Base-by-base conservation (phyloP, 2,888 invertebrate species). In the Drosophila anomalata region DNA sequence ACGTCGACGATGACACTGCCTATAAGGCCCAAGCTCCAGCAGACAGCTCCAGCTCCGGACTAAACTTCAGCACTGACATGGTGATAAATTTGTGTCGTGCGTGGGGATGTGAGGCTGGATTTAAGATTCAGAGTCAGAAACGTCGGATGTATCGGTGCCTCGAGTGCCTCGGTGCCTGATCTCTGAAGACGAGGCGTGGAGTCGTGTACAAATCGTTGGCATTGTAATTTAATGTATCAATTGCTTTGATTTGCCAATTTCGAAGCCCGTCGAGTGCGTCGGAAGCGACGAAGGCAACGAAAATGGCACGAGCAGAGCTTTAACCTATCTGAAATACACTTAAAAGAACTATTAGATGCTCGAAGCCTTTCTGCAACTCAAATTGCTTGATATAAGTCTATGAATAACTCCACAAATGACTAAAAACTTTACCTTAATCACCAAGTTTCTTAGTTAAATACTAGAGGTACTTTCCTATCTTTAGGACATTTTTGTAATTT, bases 51-150 rank as follows among this genome's bases (percentile, higher is more conserved):
- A 71, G 75, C 77, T 76, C 73, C 29, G 42, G 42, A 47, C 14
- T 17, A 36, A 44, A 36, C 56, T 42, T 42, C n/a, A 36, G 31
- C 65, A 59, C 52, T 46, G 71, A 70, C 70, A 62, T 75, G 78
- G 86, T 78, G 86, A 89, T 89, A 89, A 89, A 89, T 89, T 87
- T 89, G 89, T 73, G 68, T 53, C 77, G 76, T 69, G 90, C 89
- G 90, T 90, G 90, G 90, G 90, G 90, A 88, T 79, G 89, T 47
- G 44, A 39, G 52, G 31, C 14, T 55, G 50, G 44, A 46, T 7
- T 42, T 31, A 33, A 22, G 39, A 50, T 36, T 33, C 24, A 20
- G 67, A 39, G 47, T 20, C 31, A 57, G 47, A 20, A 42, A 36
- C n/a, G 39, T 24, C 48, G 22, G 14, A 29, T 41, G 33, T 26